Evolutionary conservation across 2,888 invertebrate species (phyloP), one percentile per base, ranked within the genome.

Genomic region (Bruchidius siliquastri): DNA sequence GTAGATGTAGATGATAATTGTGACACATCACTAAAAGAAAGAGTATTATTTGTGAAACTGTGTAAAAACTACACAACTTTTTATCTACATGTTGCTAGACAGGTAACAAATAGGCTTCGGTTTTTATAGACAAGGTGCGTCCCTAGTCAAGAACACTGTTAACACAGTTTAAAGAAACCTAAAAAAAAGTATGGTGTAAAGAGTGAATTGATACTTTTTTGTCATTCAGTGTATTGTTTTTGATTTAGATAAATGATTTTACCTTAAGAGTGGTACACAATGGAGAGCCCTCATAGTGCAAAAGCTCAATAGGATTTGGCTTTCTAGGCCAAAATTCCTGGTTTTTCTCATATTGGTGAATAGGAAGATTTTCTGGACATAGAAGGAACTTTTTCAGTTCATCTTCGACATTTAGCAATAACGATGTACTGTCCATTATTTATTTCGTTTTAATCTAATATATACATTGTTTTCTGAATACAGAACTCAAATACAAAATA

Each of bases 321-420:
- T 88, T 84, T 74, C 91, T 85, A 21, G 89, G 88, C 91, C 91
- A 93, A 81, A 91, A 92, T 82, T 89, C 89, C 81, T 94, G 93
- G 21, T 91, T 90, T 79, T 89, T 88, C 82, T 92, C 90, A 85
- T 91, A 90, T 79, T 91, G 88, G 85, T 95, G 93, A 77, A 95
- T 93, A 0, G 94, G 91, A 69, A 94, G 86, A 75, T 89, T 89
- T 80, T 94, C 94, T 0, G 92, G 91, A 80, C 90, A 89, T 72
- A 91, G 86, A 67, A 94, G 86, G 79, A 92, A 93, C 71, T 91
- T 89, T 81, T 90, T 90, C 32, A 94, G 86, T 77, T 91, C 89
- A 76, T 91, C 90, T 80, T 89, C 88, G 32, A 93, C 88, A 78
- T 91, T 90, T 72, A 92, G 90, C 74, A 93, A 75, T 71, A 82